Conservation (phyloP, 2,113 vertebrate genomes). For the Paraplagusia blochii region DNA sequence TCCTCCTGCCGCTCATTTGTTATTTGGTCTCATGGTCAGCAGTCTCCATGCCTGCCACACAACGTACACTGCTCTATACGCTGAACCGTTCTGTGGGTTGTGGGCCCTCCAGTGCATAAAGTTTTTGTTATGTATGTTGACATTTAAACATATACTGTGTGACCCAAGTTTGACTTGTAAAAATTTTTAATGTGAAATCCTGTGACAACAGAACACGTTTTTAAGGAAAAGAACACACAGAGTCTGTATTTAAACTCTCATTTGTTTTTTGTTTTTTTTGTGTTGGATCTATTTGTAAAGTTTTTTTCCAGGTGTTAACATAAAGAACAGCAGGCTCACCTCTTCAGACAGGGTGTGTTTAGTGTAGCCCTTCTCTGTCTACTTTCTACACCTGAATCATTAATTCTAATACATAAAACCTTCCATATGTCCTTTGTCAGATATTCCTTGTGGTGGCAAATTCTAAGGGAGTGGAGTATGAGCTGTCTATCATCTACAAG, state of each 20-base stretch:
- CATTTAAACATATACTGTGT: not conserved
- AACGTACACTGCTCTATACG: too few species aligned
- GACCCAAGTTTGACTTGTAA: not conserved
- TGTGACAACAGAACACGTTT: too few species aligned
- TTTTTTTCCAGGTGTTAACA: constrained; percentile 16
- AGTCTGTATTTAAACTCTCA: not conserved
- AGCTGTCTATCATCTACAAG: constrained; percentile 64
- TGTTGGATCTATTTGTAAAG: constrained; percentile 9
- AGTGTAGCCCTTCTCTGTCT: not conserved
- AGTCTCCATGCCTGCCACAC: too few species aligned
- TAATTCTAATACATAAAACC: not conserved
- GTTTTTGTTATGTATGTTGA: not conserved
- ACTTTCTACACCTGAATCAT: not conserved
- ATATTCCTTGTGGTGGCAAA: constrained; percentile 87
- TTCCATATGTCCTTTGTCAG: constrained; percentile 55
- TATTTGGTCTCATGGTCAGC: too few species aligned
- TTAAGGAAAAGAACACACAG: not conserved
- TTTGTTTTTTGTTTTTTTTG: not conserved
- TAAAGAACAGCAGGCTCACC: constrained; percentile 11
- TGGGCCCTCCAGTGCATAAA: too few species aligned
- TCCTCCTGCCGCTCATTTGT: too few species aligned
- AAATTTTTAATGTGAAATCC: too few species aligned
- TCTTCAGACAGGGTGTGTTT: not conserved
- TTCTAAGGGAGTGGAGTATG: constrained; percentile 58
- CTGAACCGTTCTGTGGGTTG: too few species aligned